phyloP scores from a whole-genome alignment of 1,140 invertebrate species.

The Dreissena polymorpha region DNA sequence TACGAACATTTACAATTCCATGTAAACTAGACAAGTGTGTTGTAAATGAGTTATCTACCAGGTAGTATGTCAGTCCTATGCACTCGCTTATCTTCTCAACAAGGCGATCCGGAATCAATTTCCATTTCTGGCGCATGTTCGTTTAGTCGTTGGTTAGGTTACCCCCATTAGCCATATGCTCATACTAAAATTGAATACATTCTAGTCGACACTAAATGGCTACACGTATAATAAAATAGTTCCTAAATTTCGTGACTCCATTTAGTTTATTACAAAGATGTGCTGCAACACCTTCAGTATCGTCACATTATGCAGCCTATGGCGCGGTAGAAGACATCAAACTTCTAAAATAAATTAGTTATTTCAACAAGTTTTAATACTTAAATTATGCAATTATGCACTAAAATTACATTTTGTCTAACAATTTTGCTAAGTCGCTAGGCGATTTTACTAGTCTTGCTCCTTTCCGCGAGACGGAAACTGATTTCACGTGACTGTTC shows the following conservation, averaged over 20 bases:
- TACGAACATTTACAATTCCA: no score
- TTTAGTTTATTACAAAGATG: background rate
- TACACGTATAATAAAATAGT: background rate
- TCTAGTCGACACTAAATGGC: background rate
- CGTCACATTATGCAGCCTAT: background rate
- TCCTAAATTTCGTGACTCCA: background rate
- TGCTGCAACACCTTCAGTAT: background rate
- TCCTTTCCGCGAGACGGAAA: slow-evolving; percentile 57
- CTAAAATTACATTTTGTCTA: slow-evolving; percentile 57
- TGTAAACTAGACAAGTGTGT: no score
- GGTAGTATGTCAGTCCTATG: no score
- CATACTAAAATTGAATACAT: no score
- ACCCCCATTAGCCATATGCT: no score
- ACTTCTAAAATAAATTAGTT: background rate
- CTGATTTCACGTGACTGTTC: slow-evolving; percentile 22
- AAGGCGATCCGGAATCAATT: no score
- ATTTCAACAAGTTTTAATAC: background rate
- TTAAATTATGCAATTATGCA: background rate
- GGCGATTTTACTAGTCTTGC: slow-evolving; percentile 59
- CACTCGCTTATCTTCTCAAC: no score
- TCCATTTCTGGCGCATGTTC: no score
- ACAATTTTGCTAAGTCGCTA: slow-evolving; percentile 55
- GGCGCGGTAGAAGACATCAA: background rate
- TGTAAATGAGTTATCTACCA: no score
- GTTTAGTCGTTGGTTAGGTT: no score